phyloP scores from a whole-genome alignment of 2,113 vertebrate species.

The Pimephales promelas region DNA sequence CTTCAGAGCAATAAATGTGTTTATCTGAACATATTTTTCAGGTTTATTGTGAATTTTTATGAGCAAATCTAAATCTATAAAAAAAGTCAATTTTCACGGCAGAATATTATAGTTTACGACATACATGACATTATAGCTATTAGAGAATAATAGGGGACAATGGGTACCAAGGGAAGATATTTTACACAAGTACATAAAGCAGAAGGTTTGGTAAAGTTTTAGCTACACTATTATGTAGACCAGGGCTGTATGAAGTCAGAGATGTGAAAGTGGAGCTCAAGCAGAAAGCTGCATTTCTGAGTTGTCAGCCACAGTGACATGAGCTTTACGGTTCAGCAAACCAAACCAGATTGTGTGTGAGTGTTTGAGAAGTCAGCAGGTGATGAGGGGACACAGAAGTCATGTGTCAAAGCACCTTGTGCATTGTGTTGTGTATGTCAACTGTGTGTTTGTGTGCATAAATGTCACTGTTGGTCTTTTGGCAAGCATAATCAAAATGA shows the following conservation, averaged over 20 bases:
- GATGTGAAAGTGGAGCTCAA: constrained; percentile 32
- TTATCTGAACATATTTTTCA: not conserved
- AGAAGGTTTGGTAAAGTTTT: constrained; percentile 1
- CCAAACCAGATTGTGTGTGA: constrained; percentile 19
- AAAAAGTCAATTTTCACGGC: not conserved
- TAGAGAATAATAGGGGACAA: not conserved
- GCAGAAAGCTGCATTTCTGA: constrained; percentile 32
- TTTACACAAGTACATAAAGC: not conserved
- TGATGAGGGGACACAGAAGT: constrained; percentile 10
- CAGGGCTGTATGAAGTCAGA: constrained; percentile 10
- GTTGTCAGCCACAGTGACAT: constrained; percentile 37
- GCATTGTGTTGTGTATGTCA: not conserved
- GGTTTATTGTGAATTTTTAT: constrained; percentile 2
- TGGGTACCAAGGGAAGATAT: not conserved
- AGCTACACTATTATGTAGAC: not conserved
- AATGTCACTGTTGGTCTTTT: not conserved
- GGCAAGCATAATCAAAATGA: not conserved
- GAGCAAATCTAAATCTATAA: not conserved
- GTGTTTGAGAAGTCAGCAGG: constrained; percentile 34
- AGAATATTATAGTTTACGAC: not conserved
- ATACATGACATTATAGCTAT: not conserved
- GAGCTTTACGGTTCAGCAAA: constrained; percentile 26
- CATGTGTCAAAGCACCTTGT: constrained; percentile 12
- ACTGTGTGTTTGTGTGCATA: not conserved
- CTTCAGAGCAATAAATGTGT: not conserved